These are phyloP conservation scores for Adineta ricciae DNA, from an alignment of 2,888 invertebrate species.

Conservation along the genomic window DNA sequence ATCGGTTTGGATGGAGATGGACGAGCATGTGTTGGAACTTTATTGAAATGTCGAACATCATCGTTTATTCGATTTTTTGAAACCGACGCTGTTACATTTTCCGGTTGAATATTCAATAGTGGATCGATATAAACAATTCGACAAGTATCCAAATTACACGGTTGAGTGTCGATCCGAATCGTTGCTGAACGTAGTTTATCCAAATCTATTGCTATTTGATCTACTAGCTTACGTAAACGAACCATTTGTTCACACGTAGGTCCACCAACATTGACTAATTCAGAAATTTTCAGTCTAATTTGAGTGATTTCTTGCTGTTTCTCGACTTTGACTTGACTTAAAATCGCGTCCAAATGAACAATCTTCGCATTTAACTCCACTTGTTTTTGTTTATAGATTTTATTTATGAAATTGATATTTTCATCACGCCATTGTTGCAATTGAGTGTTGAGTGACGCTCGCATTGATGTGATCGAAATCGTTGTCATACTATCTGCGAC, in stretches of 20 bases:
- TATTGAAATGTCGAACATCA: background rate
- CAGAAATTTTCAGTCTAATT: background rate
- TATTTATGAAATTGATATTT: too few relatives aligned
- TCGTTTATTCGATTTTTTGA: background rate
- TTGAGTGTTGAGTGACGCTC: background rate
- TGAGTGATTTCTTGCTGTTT: background rate
- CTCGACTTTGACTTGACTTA: background rate
- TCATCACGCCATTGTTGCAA: too few relatives aligned
- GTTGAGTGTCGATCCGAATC: background rate
- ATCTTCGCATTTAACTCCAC: background rate
- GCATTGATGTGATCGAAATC: background rate
- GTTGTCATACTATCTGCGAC: background rate
- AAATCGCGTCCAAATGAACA: background rate
- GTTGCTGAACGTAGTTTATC: background rate
- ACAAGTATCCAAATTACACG: background rate
- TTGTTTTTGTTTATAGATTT: too few relatives aligned
- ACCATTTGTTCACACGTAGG: background rate
- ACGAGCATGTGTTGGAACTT: background rate
- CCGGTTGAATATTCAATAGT: background rate
- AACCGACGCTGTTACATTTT: background rate
- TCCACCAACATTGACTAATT: background rate
- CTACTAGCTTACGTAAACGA: background rate
- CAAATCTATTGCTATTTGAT: background rate
- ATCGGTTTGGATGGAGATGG: too few relatives aligned
- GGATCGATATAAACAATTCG: background rate